Base-by-base conservation (phyloP, 2,113 vertebrate genomes). In the Chiloscyllium plagiosum region DNA sequence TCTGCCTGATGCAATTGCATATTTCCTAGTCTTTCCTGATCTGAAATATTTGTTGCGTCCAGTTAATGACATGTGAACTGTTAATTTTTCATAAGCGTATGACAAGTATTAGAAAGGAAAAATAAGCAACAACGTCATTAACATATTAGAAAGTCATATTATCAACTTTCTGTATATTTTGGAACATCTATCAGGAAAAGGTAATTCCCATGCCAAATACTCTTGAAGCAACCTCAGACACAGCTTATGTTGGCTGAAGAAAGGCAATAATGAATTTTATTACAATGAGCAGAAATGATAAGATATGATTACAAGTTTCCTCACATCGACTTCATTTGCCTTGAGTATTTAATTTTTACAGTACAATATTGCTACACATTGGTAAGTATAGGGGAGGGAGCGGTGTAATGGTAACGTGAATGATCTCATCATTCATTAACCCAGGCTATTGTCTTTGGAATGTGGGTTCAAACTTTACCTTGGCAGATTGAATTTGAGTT, bases 91-190 rank as follows among this genome's bases (percentile, higher is more conserved):
- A 94, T 42, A 42, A 68, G 20, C 3, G 4, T 76, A 76, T 94
- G 37, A 19, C 66, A 47, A 70, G 22, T 94, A 94, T 70, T 20
- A 94, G 33, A 47, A 66, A 42, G 92, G 20, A 68, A 42, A 37
- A 69, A 94, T 70, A 56, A 69, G 92, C 66, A 69, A 47, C 7
- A 70, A 94, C 70, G 26, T 69, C 47, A 69, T 47, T 68, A 94
- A 68, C 10, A 93, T 37, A 37, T 94, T 94, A 94, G 86, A 94
- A 94, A 68, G 87, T 90, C 87, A 90, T 61, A 66, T 10, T 68
- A 65, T n/a, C 56, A 26, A 26, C 65, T 52, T 19, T 15, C 89
- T 93, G n/a, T 93, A 33, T 93, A 66, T 68, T 93, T 93, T 66
- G 90, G n/a, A 37, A 65, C 6, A 29, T 92, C 33, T n/a, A 29